Base-by-base conservation (phyloP, 2,113 vertebrate genomes). In the Azemiops feae region DNA sequence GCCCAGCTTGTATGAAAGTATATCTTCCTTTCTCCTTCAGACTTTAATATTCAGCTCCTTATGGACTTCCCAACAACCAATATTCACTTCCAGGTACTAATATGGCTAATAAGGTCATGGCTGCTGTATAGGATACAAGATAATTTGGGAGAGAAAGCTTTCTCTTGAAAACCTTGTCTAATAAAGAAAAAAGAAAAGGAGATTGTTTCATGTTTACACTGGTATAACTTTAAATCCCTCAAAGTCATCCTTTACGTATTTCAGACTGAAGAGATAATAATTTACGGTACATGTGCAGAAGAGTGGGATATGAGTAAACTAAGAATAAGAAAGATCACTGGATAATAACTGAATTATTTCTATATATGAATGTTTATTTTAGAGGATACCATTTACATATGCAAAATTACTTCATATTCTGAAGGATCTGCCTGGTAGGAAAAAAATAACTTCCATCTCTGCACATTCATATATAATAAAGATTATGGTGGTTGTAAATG, bases 11-110 rank as follows among this genome's bases (percentile, higher is more conserved):
- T 2, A 27, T 12, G 90, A 91, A 95, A 92, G 60, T 0, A 53
- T 4, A 10, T 85, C 89, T 94, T 95, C 86, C n/a, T 69, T 30
- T 30, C 5, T 94, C 95, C 16, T 89, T 91, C n/a, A 39, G 20
- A 47, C 86, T 74, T 89, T 20, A 89, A 45, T n/a, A 43, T 47
- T 92, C 30, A 74, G 64, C 89, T 91, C 57, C 43, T 20, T 89
- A 47, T 89, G 43, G 43, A 53, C 11, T 91, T 89, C 1, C 25
- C 27, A 94, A 90, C 2, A 27, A 53, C n/a, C 88, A 93, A 93
- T 95, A 91, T 6, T 57, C 55, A 91, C 34, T 47, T 6, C 3
- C 81, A 60, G 88, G 93, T 1, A 58, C 2, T 57, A 69, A 52
- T 0, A 0, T 0, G 3, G n/a, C 6, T 90, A 64, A 5, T 55